phyloP scores from a whole-genome alignment of 2,888 invertebrate species.

The Marronus borbonicus region DNA sequence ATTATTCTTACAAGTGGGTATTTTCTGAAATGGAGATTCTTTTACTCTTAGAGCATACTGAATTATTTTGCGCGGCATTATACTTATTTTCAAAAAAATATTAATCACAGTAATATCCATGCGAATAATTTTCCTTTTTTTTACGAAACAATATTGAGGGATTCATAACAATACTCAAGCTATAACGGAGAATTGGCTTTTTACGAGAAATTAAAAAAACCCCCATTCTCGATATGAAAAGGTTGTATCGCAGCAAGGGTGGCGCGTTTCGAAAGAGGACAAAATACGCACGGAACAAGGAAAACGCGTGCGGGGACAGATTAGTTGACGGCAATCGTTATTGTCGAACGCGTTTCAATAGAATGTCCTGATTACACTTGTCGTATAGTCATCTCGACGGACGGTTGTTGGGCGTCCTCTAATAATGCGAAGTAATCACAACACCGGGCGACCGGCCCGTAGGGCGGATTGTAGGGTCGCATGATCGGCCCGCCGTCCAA shows the following conservation, averaged over 20 bases:
- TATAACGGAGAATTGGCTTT: slow-evolving; percentile 35
- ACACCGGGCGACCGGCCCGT: slow-evolving; percentile 36
- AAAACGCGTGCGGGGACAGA: slow-evolving; percentile 49
- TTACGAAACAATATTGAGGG: neutral
- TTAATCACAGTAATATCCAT: no score
- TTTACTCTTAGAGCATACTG: no score
- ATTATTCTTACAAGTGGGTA: no score
- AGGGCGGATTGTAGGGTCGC: slow-evolving; percentile 31
- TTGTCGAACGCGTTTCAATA: slow-evolving; percentile 60
- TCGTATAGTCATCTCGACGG: slow-evolving; percentile 57
- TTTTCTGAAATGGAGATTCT: no score
- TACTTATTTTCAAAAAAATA: no score
- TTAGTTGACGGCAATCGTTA: slow-evolving; percentile 58
- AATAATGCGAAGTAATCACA: slow-evolving; percentile 55
- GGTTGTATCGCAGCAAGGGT: slow-evolving; percentile 54
- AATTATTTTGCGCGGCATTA: no score
- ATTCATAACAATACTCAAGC: neutral
- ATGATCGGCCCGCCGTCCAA: slow-evolving; percentile 60
- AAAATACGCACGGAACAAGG: slow-evolving; percentile 41
- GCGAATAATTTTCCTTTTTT: no score
- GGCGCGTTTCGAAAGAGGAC: slow-evolving; percentile 48
- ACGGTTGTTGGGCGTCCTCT: slow-evolving; percentile 43
- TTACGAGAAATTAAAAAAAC: slow-evolving; percentile 42
- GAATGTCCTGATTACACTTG: slow-evolving; percentile 61
- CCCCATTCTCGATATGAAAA: slow-evolving; percentile 52